phyloP scores from a whole-genome alignment of 2,888 invertebrate species.

The Bellardia bayeri region DNA sequence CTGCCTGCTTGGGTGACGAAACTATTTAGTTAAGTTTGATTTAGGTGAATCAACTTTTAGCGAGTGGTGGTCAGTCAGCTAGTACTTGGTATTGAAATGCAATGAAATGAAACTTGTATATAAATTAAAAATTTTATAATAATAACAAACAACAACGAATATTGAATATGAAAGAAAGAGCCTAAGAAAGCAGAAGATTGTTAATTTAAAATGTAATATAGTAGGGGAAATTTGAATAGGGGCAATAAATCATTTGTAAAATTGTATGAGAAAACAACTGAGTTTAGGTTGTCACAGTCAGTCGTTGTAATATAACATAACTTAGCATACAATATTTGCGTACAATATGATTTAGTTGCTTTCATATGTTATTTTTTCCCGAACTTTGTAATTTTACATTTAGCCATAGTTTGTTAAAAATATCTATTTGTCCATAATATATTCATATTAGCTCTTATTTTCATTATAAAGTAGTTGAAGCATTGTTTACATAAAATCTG shows the following conservation, averaged over 20 bases:
- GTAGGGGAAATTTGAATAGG: neutral
- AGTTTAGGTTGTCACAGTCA: no score
- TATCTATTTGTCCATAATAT: no score
- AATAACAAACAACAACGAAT: neutral
- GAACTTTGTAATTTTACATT: no score
- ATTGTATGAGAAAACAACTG: no score
- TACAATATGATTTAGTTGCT: no score
- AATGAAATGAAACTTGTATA: neutral
- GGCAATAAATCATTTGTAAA: neutral
- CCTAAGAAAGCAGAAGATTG: neutral
- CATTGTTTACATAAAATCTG: no score
- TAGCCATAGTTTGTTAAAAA: no score
- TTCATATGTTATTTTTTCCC: no score
- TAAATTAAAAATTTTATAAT: constrained; percentile 41
- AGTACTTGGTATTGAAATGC: constrained; percentile 9
- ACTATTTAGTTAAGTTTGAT: constrained; percentile 47
- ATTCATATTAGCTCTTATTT: no score
- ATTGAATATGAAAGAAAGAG: neutral
- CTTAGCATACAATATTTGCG: no score
- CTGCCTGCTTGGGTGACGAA: constrained; percentile 52
- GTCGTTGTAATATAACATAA: no score
- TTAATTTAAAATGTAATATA: neutral
- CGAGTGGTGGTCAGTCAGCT: constrained; percentile 16
- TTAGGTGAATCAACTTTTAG: constrained; percentile 69
- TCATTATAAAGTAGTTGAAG: no score